Percentiles rank a stretch among this genome's conserved stretches.
These are phyloP conservation scores for Dysmachus trigonus DNA, from an alignment of 2,888 invertebrate genomes.

Conservation along the genomic window DNA sequence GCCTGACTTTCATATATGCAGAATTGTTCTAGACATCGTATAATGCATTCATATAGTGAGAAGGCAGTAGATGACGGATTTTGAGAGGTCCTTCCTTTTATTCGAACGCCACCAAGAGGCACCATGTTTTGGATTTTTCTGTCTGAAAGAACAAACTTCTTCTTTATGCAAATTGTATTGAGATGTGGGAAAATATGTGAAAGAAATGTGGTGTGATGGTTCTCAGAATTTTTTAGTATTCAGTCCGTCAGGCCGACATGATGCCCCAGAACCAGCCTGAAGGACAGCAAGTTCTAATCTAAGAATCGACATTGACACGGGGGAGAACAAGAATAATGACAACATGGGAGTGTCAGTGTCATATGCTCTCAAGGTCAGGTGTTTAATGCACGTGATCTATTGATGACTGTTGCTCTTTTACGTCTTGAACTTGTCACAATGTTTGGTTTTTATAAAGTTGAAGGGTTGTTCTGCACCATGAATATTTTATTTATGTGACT, in stretches of 20 bases:
- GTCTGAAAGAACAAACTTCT: not conserved
- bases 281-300: not conserved
- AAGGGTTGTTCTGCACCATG: too few species aligned
- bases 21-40: not conserved
- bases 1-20: not conserved
- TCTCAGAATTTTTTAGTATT: not conserved
- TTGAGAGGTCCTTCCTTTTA: not conserved
- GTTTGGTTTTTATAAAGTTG: not conserved
- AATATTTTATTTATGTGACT: too few species aligned
- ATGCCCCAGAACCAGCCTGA: not conserved
- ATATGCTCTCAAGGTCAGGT: not conserved
- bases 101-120: not conserved
- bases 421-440: not conserved
- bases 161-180: not conserved
- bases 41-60: not conserved
- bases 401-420: not conserved
- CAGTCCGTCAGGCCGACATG: not conserved
- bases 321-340: not conserved
- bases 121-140: not conserved
- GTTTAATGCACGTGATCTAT: not conserved
- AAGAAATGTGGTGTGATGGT: not conserved
- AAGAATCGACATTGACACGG: not conserved
- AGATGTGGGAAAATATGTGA: not conserved
- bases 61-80: not conserved
- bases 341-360: not conserved